These are phyloP conservation scores for Malaclemys terrapin DNA, from an alignment of 2,113 vertebrate species.

Conservation along the genomic window DNA sequence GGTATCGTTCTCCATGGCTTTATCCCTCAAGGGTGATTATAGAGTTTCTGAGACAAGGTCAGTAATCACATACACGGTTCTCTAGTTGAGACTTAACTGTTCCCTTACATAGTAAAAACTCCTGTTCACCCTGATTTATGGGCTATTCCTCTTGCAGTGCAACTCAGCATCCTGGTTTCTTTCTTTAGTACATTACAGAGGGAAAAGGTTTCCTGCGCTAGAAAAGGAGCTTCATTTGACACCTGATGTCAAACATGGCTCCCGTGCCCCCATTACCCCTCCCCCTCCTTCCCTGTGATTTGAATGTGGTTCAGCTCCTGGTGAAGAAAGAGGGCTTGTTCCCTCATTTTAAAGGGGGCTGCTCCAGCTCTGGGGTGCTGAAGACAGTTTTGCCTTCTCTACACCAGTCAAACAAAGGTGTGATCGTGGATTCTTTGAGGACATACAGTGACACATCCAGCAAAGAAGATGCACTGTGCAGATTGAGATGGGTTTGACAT, in stretches of 20 bases:
- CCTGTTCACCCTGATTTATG: not conserved
- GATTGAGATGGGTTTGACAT: not conserved
- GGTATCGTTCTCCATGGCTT: not conserved
- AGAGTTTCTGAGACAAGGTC: not conserved
- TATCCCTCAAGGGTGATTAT: not conserved
- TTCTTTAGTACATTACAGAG: not conserved
- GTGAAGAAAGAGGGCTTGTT: not conserved
- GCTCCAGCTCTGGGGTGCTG: not conserved
- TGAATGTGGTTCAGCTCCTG: not conserved
- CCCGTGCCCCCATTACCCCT: not conserved
- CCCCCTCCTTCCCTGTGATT: not conserved
- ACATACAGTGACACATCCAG: not conserved
- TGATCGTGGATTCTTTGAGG: not conserved
- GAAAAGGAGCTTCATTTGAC: not conserved
- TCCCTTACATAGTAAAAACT: not conserved
- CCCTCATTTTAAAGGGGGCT: not conserved
- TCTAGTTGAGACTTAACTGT: not conserved
- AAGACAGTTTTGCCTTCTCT: not conserved
- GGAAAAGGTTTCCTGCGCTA: not conserved
- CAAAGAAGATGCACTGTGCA: not conserved
- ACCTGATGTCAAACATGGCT: not conserved
- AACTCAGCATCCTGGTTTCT: accelerated
- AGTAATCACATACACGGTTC: not conserved
- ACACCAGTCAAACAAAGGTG: accelerated
- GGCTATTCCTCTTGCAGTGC: not conserved